These are phyloP conservation scores for Herminia tarsipennalis DNA, from an alignment of 2,888 invertebrate genomes.

Conservation along the genomic window DNA sequence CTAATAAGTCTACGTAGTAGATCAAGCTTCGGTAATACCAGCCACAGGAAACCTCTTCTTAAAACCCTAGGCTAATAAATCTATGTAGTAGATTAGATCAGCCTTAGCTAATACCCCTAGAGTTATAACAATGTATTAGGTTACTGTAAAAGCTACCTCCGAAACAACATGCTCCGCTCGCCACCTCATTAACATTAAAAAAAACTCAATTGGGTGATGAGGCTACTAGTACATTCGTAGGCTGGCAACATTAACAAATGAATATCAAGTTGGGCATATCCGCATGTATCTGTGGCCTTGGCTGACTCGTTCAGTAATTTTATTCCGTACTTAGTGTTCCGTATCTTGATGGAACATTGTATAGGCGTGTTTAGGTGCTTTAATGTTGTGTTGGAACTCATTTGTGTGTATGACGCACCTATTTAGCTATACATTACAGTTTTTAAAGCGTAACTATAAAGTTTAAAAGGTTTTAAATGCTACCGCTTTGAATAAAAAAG, in stretches of 20 bases:
- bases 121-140: too few species aligned
- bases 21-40: too few species aligned
- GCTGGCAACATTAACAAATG: constrained; percentile 64
- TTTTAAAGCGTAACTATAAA: constrained; percentile 3
- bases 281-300: constrained; percentile 75
- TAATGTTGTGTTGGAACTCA: constrained; percentile 40
- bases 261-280: constrained; percentile 73
- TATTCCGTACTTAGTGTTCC: constrained; percentile 76
- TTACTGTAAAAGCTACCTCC: too few species aligned
- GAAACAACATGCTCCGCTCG: too few species aligned
- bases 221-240: constrained; percentile 48
- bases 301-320: constrained; percentile 66
- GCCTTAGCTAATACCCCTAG: too few species aligned
- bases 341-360: constrained; percentile 69
- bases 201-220: not conserved
- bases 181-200: too few species aligned
- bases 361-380: constrained; percentile 54
- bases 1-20: too few species aligned
- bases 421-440: constrained; percentile 24
- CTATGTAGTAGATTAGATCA: too few species aligned
- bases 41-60: too few species aligned
- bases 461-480: constrained; percentile 10
- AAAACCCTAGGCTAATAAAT: too few species aligned
- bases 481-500: constrained; percentile 1
- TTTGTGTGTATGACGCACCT: constrained; percentile 29